Conservation (phyloP, 2,113 vertebrate genomes). For the Gnathonemus echidnorhynchus region DNA sequence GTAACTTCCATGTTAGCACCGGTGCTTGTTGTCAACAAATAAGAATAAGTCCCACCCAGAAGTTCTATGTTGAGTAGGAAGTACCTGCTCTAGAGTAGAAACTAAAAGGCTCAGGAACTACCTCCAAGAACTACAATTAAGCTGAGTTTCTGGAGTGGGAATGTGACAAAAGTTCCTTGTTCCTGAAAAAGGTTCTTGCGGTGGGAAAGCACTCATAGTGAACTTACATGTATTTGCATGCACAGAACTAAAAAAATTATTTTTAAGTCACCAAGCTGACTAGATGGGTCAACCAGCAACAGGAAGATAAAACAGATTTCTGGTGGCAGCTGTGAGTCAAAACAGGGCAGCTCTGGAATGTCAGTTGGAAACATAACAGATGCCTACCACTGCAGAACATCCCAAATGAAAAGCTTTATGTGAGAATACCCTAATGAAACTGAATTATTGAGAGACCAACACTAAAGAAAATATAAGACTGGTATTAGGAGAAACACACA, state of each 20-base stretch:
- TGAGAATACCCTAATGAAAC: background rate
- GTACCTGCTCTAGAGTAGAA: background rate
- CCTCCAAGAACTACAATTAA: background rate
- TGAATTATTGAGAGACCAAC: background rate
- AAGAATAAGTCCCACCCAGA: background rate
- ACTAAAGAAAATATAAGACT: background rate
- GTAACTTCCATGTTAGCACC: background rate
- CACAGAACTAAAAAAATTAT: background rate
- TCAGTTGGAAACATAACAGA: background rate
- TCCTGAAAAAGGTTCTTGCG: background rate
- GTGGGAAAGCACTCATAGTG: background rate
- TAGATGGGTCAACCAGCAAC: background rate
- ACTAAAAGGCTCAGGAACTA: background rate
- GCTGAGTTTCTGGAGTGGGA: background rate
- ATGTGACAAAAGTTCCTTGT: background rate
- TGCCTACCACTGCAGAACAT: background rate
- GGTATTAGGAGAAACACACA: background rate
- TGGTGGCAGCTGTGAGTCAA: background rate
- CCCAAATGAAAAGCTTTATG: background rate
- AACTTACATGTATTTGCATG: background rate
- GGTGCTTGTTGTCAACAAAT: background rate
- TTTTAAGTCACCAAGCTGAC: background rate
- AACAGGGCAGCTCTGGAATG: constrained; percentile 6
- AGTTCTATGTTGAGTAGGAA: background rate
- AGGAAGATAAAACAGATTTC: background rate